Base-by-base conservation (phyloP, 2,888 invertebrate species). In the Plagodis pulveraria region DNA sequence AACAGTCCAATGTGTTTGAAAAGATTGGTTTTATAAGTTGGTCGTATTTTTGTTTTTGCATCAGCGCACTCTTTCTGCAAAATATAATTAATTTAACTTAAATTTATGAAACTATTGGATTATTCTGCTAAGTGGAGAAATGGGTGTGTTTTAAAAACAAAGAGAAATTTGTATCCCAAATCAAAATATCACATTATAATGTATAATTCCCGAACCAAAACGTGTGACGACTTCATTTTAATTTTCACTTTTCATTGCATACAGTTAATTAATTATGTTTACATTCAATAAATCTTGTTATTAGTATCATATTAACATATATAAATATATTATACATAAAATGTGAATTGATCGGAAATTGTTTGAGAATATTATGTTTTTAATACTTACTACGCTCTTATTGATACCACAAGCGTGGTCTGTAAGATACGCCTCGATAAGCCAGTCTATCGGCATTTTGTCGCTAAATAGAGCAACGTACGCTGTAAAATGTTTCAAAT, bases 381-480 rank as follows among this genome's bases (percentile, higher is more conserved):
- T 22, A 22, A 22, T 22, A 22, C 95, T 95, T 83, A 96, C 96
- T 63, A 91, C 86, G 74, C 94, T 94, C 78, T 96, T 96, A 68
- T 96, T 96, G 66, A 96, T 94, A 1, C 95, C 96, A 88, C 99
- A 99, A n/a, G 96, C 96, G 86, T 97, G 97, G 5, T 98, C 97
- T 58, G 96, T 95, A 54, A 99, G 94, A 66, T 98, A 95, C 81
- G 98, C 96, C 74, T 98, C 98, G 9, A 99, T 89, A 6, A 99
- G 93, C 99, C 99, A 99, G 81, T 99, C 99, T 0, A 99, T 98
- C 0, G 99, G 99, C 89, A 99, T 98, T 78, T 99, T 98, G 78
- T 96, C 96, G 87, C 98, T 97, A 83, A 99, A 99, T 95, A 99
- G 96, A 81, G 99, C 95, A 74, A 99, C 96, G 86, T 98, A 99